These are phyloP conservation scores for Drosophila nigromelanica DNA, from an alignment of 1,140 invertebrate species.

Conservation along the genomic window DNA sequence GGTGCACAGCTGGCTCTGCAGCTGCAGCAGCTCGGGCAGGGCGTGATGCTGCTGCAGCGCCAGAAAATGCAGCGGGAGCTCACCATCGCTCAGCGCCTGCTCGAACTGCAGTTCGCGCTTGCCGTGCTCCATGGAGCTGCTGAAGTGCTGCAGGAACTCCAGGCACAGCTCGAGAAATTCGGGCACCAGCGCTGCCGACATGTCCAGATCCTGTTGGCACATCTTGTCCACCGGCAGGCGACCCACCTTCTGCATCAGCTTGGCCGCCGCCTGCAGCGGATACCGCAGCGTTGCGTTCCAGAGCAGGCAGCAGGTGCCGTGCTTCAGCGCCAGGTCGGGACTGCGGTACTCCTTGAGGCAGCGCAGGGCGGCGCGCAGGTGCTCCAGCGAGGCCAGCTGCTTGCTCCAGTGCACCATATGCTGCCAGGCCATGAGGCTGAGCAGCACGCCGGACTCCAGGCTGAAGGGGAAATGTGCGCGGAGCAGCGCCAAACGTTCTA, in stretches of 20 bases:
- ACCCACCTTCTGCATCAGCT: constrained; percentile 94
- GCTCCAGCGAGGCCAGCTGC: constrained; percentile 88
- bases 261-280: constrained; percentile 89
- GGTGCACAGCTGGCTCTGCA: constrained; percentile 91
- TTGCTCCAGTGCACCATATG: constrained; percentile 94
- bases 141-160: constrained; percentile 90
- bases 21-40: constrained; percentile 90
- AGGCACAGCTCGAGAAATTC: constrained; percentile 89
- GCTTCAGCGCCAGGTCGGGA: constrained; percentile 87
- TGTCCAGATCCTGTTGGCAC: constrained; percentile 89
- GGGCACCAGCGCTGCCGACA: constrained; percentile 88
- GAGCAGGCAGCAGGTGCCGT: constrained; percentile 91
- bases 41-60: constrained; percentile 90
- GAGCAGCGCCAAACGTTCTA: constrained; percentile 87
- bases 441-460: constrained; percentile 90
- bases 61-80: constrained; percentile 89
- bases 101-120: constrained; percentile 86
- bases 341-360: constrained; percentile 85
- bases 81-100: constrained; percentile 88
- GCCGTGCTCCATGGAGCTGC: constrained; percentile 82
- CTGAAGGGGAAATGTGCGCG: constrained; percentile 93
- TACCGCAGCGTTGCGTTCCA: constrained; percentile 94
- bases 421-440: constrained; percentile 96
- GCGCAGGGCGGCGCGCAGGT: constrained; percentile 87
- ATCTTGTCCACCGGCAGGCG: constrained; percentile 94